A percentile compares a stretch with the other conserved stretches of the same genome.
Evolutionary conservation across 2,797 vertebrate species (phyloP).

Genomic region (Trachurus trachurus): DNA sequence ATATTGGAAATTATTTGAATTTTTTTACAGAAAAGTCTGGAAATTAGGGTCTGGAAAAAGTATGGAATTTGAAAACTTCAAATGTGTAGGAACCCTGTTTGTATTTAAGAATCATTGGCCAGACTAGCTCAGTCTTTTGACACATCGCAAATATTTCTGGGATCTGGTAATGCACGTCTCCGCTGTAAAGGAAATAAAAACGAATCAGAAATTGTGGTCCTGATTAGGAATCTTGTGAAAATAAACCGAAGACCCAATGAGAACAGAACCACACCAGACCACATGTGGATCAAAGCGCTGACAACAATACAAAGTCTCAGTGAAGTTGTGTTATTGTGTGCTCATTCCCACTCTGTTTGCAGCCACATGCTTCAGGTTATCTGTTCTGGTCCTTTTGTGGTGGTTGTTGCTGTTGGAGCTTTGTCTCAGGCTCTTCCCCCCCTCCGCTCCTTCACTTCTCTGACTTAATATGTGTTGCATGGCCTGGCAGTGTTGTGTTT

Average conservation of each 20-base stretch:
- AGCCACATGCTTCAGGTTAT: background rate
- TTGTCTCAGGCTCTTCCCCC: background rate
- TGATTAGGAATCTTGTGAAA: background rate
- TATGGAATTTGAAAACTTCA: too few species aligned
- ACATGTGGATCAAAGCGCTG: background rate
- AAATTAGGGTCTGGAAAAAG: too few species aligned
- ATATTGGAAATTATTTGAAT: too few species aligned
- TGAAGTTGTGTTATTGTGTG: background rate
- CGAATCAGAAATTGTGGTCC: background rate
- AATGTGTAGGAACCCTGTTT: too few species aligned
- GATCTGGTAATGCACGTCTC: background rate
- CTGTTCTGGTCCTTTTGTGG: slow-evolving; percentile 14
- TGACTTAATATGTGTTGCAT: slow-evolving; percentile 26
- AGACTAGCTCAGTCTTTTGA: background rate
- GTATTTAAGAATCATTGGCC: background rate
- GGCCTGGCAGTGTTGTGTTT: slow-evolving; percentile 6
- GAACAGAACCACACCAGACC: background rate
- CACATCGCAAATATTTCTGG: background rate
- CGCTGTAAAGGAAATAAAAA: background rate
- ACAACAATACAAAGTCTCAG: background rate
- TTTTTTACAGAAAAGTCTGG: too few species aligned
- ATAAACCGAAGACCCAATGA: background rate
- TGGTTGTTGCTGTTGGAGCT: background rate
- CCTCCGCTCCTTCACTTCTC: slow-evolving; percentile 10
- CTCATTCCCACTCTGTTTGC: background rate